phyloP scores from a whole-genome alignment of 1,140 invertebrate species.

The Drosophila busckii region DNA sequence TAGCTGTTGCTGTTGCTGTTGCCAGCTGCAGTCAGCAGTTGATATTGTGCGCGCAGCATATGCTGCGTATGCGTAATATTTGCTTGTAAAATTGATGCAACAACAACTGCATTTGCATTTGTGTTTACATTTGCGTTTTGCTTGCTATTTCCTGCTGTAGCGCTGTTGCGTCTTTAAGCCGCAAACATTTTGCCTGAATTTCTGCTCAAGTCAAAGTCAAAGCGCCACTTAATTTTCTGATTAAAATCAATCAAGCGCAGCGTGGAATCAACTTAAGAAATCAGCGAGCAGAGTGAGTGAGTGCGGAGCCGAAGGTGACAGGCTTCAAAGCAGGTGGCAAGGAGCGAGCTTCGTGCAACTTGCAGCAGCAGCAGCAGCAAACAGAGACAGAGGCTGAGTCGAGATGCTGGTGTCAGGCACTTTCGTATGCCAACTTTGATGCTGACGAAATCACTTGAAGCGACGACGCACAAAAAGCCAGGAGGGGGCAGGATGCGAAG shows the following conservation, averaged over 20 bases:
- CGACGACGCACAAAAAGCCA: background rate
- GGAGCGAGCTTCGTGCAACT: background rate
- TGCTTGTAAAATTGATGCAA: background rate
- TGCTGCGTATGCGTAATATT: conserved; percentile 29
- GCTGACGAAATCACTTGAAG: background rate
- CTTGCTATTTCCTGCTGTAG: too few species aligned
- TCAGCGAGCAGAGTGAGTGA: conserved; percentile 3
- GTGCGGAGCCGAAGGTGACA: background rate
- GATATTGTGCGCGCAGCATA: too few species aligned
- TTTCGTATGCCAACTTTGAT: background rate
- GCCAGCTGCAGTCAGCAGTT: conserved; percentile 7
- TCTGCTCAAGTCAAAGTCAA: conserved; percentile 26
- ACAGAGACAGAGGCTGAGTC: background rate
- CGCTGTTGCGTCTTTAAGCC: too few species aligned
- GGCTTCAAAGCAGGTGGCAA: background rate
- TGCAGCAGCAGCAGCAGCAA: background rate
- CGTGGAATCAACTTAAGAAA: conserved; percentile 33
- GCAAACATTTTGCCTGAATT: too few species aligned
- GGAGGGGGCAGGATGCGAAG: background rate
- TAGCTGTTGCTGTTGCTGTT: conserved; percentile 24
- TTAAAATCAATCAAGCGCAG: conserved; percentile 69
- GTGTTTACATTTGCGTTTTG: too few species aligned
- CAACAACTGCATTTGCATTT: too few species aligned
- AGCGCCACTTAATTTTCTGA: conserved; percentile 72
- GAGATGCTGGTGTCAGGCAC: background rate